Percentiles rank a stretch among this genome's conserved stretches.
Evolutionary conservation across 1,140 invertebrate species (phyloP).

Genomic region (Diorhabda sublineata): DNA sequence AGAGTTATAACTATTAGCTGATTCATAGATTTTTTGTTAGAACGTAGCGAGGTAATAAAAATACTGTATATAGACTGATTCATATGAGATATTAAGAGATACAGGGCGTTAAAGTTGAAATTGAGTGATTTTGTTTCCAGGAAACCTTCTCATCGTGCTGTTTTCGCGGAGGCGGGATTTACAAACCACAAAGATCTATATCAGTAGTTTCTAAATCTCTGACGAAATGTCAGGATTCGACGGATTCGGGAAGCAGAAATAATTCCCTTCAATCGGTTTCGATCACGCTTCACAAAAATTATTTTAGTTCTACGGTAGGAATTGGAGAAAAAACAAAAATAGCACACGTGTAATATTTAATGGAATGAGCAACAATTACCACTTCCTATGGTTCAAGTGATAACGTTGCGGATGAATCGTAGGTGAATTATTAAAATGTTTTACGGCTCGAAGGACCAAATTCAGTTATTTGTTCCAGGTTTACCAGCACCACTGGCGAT

Average conservation of each 20-base stretch:
- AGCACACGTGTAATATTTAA: neutral
- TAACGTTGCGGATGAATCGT: no score
- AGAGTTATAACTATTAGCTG: neutral
- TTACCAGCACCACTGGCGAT: no score
- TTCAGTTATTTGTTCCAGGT: no score
- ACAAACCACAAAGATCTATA: slow-evolving; percentile 33
- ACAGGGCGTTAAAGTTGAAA: neutral
- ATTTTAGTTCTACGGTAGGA: slow-evolving; percentile 24
- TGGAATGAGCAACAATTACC: neutral
- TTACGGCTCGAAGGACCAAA: no score
- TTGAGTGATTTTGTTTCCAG: slow-evolving; percentile 28
- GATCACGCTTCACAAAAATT: slow-evolving; percentile 39
- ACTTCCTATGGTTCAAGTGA: no score
- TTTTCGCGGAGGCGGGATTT: slow-evolving; percentile 25
- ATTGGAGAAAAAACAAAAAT: neutral
- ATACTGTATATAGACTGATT: neutral
- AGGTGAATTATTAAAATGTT: no score
- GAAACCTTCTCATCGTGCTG: slow-evolving; percentile 38
- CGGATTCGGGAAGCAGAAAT: slow-evolving; percentile 34
- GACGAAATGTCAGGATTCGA: slow-evolving; percentile 26
- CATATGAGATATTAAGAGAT: neutral
- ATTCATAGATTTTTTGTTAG: neutral
- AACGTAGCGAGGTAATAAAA: neutral
- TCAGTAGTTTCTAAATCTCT: slow-evolving; percentile 34
- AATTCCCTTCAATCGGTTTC: slow-evolving; percentile 35